phyloP scores from a whole-genome alignment of 2,888 invertebrate species.

The Ichneumon xanthorius region DNA sequence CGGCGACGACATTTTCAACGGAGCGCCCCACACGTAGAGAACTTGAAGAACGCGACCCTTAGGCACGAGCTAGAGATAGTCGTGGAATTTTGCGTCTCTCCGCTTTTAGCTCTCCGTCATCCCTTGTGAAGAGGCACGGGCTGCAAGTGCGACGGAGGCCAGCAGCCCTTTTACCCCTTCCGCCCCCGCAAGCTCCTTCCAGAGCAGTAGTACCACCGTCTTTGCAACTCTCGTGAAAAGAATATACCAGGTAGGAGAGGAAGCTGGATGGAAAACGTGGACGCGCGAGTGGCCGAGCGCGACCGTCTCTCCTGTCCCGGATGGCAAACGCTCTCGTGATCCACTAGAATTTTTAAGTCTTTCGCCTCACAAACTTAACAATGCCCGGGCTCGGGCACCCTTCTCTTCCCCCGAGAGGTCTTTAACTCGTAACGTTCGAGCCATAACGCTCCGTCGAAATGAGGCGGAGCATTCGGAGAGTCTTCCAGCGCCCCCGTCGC shows the following conservation, averaged over 20 bases:
- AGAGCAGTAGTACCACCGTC: slow-evolving; percentile 32
- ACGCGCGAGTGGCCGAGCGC: slow-evolving; percentile 38
- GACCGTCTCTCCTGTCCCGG: slow-evolving; percentile 42
- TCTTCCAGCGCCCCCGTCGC: slow-evolving; percentile 32
- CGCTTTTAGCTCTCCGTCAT: slow-evolving; percentile 41
- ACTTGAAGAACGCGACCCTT: slow-evolving; percentile 45
- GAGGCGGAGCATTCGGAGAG: slow-evolving; percentile 31
- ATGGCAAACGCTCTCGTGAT: slow-evolving; percentile 58
- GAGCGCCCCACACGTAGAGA: slow-evolving; percentile 62
- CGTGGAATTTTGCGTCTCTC: slow-evolving; percentile 45
- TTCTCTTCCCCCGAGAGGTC: slow-evolving; percentile 58
- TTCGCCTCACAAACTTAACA: slow-evolving; percentile 77
- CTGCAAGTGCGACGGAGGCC: slow-evolving; percentile 14
- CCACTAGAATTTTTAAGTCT: slow-evolving; percentile 78
- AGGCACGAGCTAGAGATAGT: slow-evolving; percentile 50
- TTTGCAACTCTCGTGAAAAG: slow-evolving; percentile 56
- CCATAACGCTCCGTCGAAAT: slow-evolving; percentile 58
- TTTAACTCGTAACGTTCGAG: slow-evolving; percentile 66
- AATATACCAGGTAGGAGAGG: slow-evolving; percentile 53
- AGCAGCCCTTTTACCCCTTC: slow-evolving; percentile 43
- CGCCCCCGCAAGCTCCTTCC: slow-evolving; percentile 24
- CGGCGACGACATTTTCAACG: slow-evolving; percentile 44
- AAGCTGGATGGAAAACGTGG: slow-evolving; percentile 48
- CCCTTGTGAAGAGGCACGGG: slow-evolving; percentile 42
- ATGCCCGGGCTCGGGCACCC: slow-evolving; percentile 61